phyloP scores from a whole-genome alignment of 2,113 vertebrate species.

The Brachionichthys hirsutus region DNA sequence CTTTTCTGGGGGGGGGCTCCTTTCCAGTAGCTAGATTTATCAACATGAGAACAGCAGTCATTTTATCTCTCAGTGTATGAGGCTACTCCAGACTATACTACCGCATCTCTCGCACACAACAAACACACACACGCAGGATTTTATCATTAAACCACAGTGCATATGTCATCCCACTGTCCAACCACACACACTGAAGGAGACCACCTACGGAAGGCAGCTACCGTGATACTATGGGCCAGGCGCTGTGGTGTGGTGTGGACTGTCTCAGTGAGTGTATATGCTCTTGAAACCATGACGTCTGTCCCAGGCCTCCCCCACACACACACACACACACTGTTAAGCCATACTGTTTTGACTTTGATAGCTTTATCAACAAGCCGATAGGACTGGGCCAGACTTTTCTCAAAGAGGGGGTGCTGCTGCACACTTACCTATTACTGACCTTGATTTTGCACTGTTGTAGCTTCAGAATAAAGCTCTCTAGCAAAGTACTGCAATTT shows the following conservation, averaged over 20 bases:
- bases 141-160: conserved; percentile 55
- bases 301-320: conserved; percentile 26
- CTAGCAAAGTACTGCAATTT: background rate
- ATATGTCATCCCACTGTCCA: conserved; percentile 56
- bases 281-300: conserved; percentile 51
- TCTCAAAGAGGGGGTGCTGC: conserved; percentile 34
- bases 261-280: conserved; percentile 33
- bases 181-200: conserved; percentile 57
- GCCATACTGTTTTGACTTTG: conserved; percentile 48
- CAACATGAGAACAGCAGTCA: conserved; percentile 60
- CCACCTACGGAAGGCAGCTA: conserved; percentile 57
- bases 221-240: conserved; percentile 24
- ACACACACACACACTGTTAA: conserved; percentile 48
- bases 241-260: conserved; percentile 42
- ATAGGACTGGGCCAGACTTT: conserved; percentile 36
- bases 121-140: conserved; percentile 34
- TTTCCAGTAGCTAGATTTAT: conserved; percentile 49
- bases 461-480: background rate
- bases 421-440: conserved; percentile 31
- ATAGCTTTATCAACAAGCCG: conserved; percentile 58
- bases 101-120: conserved; percentile 15
- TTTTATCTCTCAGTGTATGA: conserved; percentile 52
- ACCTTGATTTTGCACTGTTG: conserved; percentile 33
- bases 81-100: conserved; percentile 44
- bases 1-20: conserved; percentile 27